Evolutionary conservation across 1,140 invertebrate species (phyloP).

Genomic region (Fopius arisanus): DNA sequence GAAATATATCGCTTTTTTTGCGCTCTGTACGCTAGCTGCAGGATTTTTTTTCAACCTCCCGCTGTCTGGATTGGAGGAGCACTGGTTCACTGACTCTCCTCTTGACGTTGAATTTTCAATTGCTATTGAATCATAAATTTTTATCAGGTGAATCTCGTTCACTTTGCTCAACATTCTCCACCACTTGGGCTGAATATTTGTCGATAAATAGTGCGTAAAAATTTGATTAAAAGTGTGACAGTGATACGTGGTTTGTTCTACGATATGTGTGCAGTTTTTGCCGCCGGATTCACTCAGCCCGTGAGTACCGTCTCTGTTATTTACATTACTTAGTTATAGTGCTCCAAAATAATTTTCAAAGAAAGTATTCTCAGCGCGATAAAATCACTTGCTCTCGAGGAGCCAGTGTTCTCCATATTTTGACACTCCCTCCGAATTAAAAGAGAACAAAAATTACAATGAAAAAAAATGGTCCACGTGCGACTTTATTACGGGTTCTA

Average conservation of each 20-base stretch:
- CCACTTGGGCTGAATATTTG: not conserved
- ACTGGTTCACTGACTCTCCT: not conserved
- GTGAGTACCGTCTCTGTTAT: conserved; percentile 29
- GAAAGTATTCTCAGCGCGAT: not conserved
- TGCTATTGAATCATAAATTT: not conserved
- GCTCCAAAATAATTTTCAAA: not conserved
- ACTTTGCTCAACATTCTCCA: not conserved
- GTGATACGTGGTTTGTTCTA: conserved; percentile 31
- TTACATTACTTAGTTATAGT: not conserved
- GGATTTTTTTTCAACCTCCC: not conserved
- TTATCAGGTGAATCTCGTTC: not conserved
- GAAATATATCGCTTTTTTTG: not conserved
- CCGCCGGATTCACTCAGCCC: conserved; percentile 33
- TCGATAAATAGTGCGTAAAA: not conserved
- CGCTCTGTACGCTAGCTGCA: not conserved
- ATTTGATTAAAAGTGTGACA: conserved; percentile 30
- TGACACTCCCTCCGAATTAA: not conserved
- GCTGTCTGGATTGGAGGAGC: conserved; percentile 1
- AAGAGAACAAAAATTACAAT: not conserved
- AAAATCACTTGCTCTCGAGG: not conserved
- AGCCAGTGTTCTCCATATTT: not conserved
- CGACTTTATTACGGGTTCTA: not conserved
- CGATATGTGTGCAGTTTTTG: conserved; percentile 32
- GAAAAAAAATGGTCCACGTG: not conserved
- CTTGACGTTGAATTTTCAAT: not conserved